These are phyloP conservation scores for Sminthurides aquaticus DNA, from an alignment of 2,888 invertebrate species.

Conservation along the genomic window DNA sequence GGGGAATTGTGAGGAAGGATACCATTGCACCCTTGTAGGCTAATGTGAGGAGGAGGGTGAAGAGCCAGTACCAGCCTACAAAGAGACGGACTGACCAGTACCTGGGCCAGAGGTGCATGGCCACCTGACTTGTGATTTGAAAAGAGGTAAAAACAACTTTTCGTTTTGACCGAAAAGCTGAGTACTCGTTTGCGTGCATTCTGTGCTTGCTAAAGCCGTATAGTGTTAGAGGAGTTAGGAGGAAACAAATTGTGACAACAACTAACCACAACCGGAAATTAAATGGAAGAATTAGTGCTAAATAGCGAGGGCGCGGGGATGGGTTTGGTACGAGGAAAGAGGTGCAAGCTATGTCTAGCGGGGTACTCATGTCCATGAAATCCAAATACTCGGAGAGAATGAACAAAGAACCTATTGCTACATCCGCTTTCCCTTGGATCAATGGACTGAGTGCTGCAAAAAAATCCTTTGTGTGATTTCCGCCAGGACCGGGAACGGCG, in stretches of 20 bases:
- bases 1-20: conserved; percentile 42
- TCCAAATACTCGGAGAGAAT: conserved; percentile 39
- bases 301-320: conserved; percentile 37
- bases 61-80: conserved; percentile 83
- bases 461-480: conserved; percentile 23
- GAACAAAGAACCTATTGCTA: conserved; percentile 42
- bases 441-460: conserved; percentile 35
- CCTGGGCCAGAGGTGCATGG: conserved; percentile 40
- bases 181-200: conserved; percentile 27
- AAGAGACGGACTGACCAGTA: conserved; percentile 68
- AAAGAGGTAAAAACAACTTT: conserved; percentile 39
- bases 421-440: conserved; percentile 39
- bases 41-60: conserved; percentile 69
- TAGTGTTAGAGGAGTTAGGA: conserved; percentile 38
- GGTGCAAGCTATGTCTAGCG: conserved; percentile 42
- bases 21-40: conserved; percentile 57
- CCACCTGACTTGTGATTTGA: conserved; percentile 41
- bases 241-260: conserved; percentile 34
- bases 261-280: conserved; percentile 36
- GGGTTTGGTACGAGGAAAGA: conserved; percentile 41
- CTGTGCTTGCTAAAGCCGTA: conserved; percentile 27
- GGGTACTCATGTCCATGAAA: conserved; percentile 42
- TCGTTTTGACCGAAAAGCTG: conserved; percentile 9
- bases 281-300: conserved; percentile 42
- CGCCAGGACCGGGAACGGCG: neutral